These are phyloP conservation scores for Smithornis capensis DNA, from an alignment of 2,113 vertebrate genomes.

Conservation along the genomic window DNA sequence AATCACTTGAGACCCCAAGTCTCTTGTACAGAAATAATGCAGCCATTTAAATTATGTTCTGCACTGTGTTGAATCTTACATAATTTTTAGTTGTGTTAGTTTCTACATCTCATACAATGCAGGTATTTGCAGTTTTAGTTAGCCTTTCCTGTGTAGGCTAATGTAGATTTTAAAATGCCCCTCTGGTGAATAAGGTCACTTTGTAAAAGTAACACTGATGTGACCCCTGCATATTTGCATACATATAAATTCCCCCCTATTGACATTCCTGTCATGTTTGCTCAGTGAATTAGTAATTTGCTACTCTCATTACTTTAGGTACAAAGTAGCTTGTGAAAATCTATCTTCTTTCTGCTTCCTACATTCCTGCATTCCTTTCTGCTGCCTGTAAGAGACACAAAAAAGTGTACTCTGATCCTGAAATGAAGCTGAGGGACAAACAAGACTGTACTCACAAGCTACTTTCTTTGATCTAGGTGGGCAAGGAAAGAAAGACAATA, in stretches of 20 bases:
- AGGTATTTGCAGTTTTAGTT: constrained; percentile 25
- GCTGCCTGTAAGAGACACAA: constrained; percentile 37
- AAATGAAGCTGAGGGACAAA: constrained; percentile 27
- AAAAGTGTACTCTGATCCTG: constrained; percentile 14
- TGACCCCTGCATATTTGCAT: constrained; percentile 66
- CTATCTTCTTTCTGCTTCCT: constrained; percentile 71
- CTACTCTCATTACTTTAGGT: constrained; percentile 70
- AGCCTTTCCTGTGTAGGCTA: neutral
- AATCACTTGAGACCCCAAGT: constrained; percentile 33
- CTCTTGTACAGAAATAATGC: constrained; percentile 58
- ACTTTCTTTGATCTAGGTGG: neutral
- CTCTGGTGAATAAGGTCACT: constrained; percentile 57
- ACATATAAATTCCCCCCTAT: constrained; percentile 67
- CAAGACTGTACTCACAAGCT: neutral
- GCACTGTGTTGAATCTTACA: constrained; percentile 37
- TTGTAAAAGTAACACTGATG: constrained; percentile 26
- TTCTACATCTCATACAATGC: neutral
- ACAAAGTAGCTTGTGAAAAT: constrained; percentile 67
- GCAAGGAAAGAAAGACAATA: constrained; percentile 16
- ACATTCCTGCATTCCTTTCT: too few species aligned
- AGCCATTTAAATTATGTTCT: constrained; percentile 52
- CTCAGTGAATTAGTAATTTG: constrained; percentile 73
- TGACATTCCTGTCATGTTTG: constrained; percentile 75
- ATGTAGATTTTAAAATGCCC: constrained; percentile 31
- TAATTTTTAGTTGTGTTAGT: constrained; percentile 67